Evolutionary conservation across 2,888 invertebrate genomes (phyloP), one percentile per base, ranked within the genome.

Genomic region (Agriopis marginaria): DNA sequence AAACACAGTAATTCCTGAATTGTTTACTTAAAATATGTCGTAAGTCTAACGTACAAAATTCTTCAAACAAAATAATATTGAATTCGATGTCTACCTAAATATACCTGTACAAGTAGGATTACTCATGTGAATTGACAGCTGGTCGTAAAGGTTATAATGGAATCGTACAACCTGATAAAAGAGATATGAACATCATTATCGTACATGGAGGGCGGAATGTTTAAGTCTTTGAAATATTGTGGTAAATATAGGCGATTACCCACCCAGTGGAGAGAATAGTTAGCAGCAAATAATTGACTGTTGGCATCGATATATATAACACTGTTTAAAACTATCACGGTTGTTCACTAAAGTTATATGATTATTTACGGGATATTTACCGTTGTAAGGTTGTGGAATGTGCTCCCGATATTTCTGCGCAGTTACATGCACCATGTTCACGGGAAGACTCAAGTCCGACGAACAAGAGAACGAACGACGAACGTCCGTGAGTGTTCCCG

Each of bases 171-270:
- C 80, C 49, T 74, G 84, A 86, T 87, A 86, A 75, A 73, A 70
- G 49, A 84, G 89, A 89, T 89, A 89, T 77, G 77, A 72, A 71
- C 77, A 79, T 86, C 86, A 87, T 87, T 89, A 80, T 82, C 79
- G 71, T 71, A 71, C 78, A 47, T 73, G 64, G 76, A 70, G 77
- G 56, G 62, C 50, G 62, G 54, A 56, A 50, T 39, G 50, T 73
- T 78, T 74, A 59, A 58, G 58, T 58, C 58, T 58, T 55, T 56
- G 60, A 71, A 74, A 79, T 64, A 64, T 56, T 49, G 44, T 47
- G 8, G 42, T 32, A 32, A 58, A 12, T 58, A 12, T 44, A 63
- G 40, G 40, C 40, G 14, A 42, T 56, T 55, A 42, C 40, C 14
- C 1, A 39, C 53, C 9, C n/a, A n/a, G n/a, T 56, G 42, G 42